Base-by-base conservation (phyloP, 1,140 invertebrate genomes). In the Trachymyrmex cornetzi region DNA sequence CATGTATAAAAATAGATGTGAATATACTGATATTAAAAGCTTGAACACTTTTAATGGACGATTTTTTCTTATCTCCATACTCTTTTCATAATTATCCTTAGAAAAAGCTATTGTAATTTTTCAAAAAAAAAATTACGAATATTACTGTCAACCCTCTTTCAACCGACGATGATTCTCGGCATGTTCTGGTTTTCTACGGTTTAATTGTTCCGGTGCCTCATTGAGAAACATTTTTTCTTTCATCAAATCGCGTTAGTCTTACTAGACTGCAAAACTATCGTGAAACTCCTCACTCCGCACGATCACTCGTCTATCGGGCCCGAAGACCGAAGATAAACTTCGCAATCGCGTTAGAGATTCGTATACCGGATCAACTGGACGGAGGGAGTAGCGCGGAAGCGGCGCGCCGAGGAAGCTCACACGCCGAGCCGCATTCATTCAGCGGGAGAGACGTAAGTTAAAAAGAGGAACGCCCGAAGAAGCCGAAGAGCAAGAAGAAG, bases 361-460 rank as follows among this genome's bases (percentile, higher is more conserved):
- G 67, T 77, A 80, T 55, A 85, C 61, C 69, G 74, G 59, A 80
- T 86, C 87, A 72, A 77, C 61, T 53, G 34, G 61, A 79, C 38
- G 27, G 16, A 67, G 53, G 63, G 48, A 14, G 57, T 38, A 57
- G 50, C 30, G 50, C n/a, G 16, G 48, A 86, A 72, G 55, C 30
- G 81, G 67, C 38, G 63, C 38, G 44, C 59, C 55, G 72, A 89
- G 66, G 79, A 89, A 89, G 81, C 85, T 80, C 63, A 53, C 64
- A 85, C 61, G 82, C 77, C 74, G 61, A 86, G 81, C 50, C 44
- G 85, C 87, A 87, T 88, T 86, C 88, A 86, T 79, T 85, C 59
- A 84, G 80, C 80, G 69, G 66, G 67, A 64, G 44, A 80, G 53
- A 80, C 66, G 80, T 88, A 55, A 63, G 80, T 77, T 59, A 69